Base-by-base conservation (phyloP, 1,140 invertebrate species). In the Archegozetes longisetosus region DNA sequence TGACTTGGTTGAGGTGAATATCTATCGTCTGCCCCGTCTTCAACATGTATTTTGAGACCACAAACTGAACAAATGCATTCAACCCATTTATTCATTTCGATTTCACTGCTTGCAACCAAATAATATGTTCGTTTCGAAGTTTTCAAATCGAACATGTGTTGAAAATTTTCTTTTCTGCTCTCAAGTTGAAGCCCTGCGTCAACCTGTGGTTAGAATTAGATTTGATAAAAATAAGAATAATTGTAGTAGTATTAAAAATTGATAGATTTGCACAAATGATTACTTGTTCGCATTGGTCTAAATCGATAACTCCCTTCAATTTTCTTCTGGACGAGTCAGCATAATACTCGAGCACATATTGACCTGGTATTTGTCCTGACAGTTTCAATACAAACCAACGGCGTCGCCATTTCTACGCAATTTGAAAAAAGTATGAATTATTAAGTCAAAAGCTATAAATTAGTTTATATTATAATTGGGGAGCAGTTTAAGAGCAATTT, bases 251-350 rank as follows among this genome's bases (percentile, higher is more conserved):
- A 62, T 40, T 3, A 14, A 61, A 28, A 58, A 53, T 13, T 17
- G 14, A 29, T 61, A 63, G 65, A 64, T 61, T 22, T 51, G 23
- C 28, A n/a, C 25, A 28, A 27, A 6, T 55, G 25, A 28, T 68
- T 75, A 88, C 90, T 78, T 94, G 88, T 75, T 93, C 88, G 74
- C 90, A 94, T 70, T 92, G 84, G 78, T 93, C 88, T 64, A 96
- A 78, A 78, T 94, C 85, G 62, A 96, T 93, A 62, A 81, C 80
- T 62, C 91, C 90, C 74, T 94, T 94, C 55, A 86, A 74, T 69
- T 88, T 88, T 64, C 82, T 79, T 69, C 85, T 85, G 65, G 83
- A 80, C 68, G 82, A 80, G 71, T 95, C 89, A 13, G 85, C 84
- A 72, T 88, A 95, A 74, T 96, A 96, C 69, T 90, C 88, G 60